Evolutionary conservation across 2,888 invertebrate genomes (phyloP), one percentile per base, ranked within the genome.

Genomic region (Aproaerema taeniolella): DNA sequence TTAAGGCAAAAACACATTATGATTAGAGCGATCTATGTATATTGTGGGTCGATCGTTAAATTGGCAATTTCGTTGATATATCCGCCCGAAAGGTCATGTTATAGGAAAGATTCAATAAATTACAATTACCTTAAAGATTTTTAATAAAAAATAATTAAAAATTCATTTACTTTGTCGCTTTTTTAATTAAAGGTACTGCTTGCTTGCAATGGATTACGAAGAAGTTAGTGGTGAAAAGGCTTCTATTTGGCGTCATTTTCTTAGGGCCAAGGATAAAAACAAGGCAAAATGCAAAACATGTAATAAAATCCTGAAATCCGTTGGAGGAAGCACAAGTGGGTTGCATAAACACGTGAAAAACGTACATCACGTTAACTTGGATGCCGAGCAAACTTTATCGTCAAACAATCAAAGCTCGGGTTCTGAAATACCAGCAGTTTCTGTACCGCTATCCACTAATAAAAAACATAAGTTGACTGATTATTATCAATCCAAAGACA

Each of bases 231-330:
- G 2, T 31, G 15, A 31, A 31, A 11, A 6, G n/a, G n/a, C n/a
- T 10, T 7, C 39, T 15, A 33, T 33, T 13, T 33, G 33, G 39
- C 28, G 15, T 16, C 26, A 28, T 11, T 39, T 39, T 17, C 13
- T 39, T 9, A 25, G 39, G 33, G 26, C 13, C 9, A 24, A 25
- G 11, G 17, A 28, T 16, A 39, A 39, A 39, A 39, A 5, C 15
- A 10, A 31, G 26, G 39, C 39, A 9, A 39, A 39, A 39, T 40
- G 35, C 20, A 40, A 35, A 40, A 31, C n/a, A 16, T 40, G 39
- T 15, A n/a, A 17, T 13, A 39, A 39, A 14, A 13, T 39, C 10
- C 9, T 39, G 15, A 39, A 29, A 13, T 39, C 20, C 14, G 30
- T 9, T 10, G 34, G 39, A 8, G 39, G 39, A 15, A 20, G 29